Evolutionary conservation across 1,140 invertebrate species (phyloP), one percentile per base, ranked within the genome.

Genomic region (Oscheius sp.): DNA sequence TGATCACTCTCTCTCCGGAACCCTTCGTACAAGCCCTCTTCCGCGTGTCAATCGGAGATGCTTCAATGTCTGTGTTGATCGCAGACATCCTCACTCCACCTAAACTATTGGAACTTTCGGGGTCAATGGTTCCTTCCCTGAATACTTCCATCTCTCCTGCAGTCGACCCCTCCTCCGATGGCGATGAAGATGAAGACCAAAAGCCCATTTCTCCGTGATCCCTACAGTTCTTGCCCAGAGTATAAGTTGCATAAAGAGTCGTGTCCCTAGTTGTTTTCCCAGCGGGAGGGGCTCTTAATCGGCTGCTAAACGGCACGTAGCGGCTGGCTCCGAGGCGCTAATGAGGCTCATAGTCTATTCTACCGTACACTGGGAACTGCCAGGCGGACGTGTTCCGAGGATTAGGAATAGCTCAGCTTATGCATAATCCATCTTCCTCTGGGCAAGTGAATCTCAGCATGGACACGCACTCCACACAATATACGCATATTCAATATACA

Each of bases 1-100:
- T 35, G 15, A 61, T 35, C 15, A 23, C 23, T 10, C 18, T 55
- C 15, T 59, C 28, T 59, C 67, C 67, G 35, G 36, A 49, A 29
- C 20, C 49, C 28, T 55, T 68, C 18, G 55, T 68, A 1, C 49
- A 68, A 28, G 55, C 45, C 36, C 32, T 68, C 23, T 68, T 68
- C 67, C 49, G 67, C 15, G 49, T 55, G 2, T 68, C 67, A 20
- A 68, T 68, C 23, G 67, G 67, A 59, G 20, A 31, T 1, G 67
- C 67, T 3, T 68, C 67, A 31, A 68, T 68, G 67, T 32, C 29
- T 13, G 18, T 49, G 32, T 35, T 68, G 3, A 68, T 68, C 23
- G 32, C 52, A 31, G 67, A 68, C 28, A 68, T 68, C 32, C 55
- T 68, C 32, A 45, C 58, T n/a, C 67, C 67, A 18, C 52, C 52